A percentile compares a stretch with the other conserved stretches of the same genome.
phyloP scores from a whole-genome alignment of 2,113 vertebrate genomes.

The Tonatia bakeri region DNA sequence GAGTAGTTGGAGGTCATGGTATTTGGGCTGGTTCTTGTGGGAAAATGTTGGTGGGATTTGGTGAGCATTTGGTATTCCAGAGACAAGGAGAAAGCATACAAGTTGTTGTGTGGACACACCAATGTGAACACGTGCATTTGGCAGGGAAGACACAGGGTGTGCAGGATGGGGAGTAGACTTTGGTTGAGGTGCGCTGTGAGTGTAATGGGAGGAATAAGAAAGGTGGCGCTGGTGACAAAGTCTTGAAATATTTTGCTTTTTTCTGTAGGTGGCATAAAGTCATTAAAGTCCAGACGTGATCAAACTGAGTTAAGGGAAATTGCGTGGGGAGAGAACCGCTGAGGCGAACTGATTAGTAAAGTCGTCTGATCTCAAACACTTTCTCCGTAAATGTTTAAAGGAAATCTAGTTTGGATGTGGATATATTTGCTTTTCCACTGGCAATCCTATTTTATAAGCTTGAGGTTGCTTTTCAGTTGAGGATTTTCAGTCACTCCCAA shows the following conservation, averaged over 20 bases:
- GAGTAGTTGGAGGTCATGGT: neutral
- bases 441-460: neutral
- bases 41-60: neutral
- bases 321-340: neutral
- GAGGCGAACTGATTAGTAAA: neutral
- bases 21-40: neutral
- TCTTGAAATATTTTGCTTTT: neutral
- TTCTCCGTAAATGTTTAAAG: slow-evolving; percentile 9
- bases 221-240: neutral
- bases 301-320: neutral
- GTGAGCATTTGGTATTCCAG: neutral
- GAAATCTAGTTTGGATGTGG: neutral
- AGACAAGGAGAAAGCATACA: neutral
- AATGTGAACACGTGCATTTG: neutral
- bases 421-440: neutral
- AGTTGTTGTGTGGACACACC: neutral
- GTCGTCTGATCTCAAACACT: neutral
- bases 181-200: neutral
- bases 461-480: slow-evolving; percentile 6
- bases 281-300: neutral
- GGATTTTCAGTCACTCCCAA: slow-evolving; percentile 29
- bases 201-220: neutral
- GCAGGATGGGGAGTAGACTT: neutral
- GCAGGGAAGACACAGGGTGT: neutral
- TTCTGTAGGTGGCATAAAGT: neutral